Percentiles rank a stretch among this genome's conserved stretches.
Evolutionary conservation across 2,797 vertebrate genomes (phyloP).

Genomic region (Ctenopoma multispine): DNA sequence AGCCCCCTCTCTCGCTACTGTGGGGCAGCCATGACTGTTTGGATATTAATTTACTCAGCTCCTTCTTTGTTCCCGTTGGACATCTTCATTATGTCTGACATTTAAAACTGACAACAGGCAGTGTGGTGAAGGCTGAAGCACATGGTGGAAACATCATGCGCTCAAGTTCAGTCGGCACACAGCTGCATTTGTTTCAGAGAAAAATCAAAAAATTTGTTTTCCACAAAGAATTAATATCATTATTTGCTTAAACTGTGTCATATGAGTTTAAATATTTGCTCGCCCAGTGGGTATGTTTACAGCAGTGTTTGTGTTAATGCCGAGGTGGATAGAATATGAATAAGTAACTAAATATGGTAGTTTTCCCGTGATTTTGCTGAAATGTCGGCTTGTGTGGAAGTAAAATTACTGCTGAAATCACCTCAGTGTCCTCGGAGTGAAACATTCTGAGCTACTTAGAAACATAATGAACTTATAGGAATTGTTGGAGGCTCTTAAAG

Average conservation of each 20-base stretch:
- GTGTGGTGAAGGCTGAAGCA: conserved; percentile 11
- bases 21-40: conserved; percentile 53
- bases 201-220: conserved; percentile 3
- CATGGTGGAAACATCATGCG: conserved; percentile 10
- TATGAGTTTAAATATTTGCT: background rate
- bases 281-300: background rate
- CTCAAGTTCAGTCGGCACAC: conserved; percentile 1
- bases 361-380: background rate
- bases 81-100: conserved; percentile 59
- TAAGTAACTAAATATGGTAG: background rate
- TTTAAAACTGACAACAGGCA: conserved; percentile 59
- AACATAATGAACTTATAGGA: background rate
- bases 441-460: background rate
- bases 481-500: too few relatives aligned
- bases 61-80: conserved; percentile 30
- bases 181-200: conserved; percentile 14
- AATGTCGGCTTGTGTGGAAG: conserved; percentile 1
- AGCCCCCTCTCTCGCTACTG: conserved; percentile 48
- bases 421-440: background rate
- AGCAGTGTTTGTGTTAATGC: conserved; percentile 1
- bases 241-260: conserved; percentile 14
- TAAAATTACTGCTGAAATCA: background rate
- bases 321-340: background rate
- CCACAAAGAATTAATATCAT: conserved; percentile 7
- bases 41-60: conserved; percentile 51